Conservation (phyloP, 2,888 invertebrate genomes). For the Volucella inflata region DNA sequence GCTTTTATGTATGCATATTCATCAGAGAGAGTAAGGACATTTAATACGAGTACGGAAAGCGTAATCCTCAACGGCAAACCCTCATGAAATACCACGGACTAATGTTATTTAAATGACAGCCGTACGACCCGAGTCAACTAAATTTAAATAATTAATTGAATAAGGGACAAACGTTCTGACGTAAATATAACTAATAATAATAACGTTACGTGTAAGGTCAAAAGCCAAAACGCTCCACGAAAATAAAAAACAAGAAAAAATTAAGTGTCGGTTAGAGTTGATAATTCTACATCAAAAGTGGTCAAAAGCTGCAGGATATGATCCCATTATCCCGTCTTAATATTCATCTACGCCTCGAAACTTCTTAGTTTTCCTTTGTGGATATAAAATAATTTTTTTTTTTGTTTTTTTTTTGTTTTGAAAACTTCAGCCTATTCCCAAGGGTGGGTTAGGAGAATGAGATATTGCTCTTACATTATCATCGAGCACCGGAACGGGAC, state of each 20-base stretch:
- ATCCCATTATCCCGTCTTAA: neutral
- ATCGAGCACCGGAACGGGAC: neutral
- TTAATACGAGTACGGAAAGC: neutral
- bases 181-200: too few relatives aligned
- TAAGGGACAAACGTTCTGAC: conserved; percentile 1
- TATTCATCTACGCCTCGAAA: neutral
- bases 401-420: neutral
- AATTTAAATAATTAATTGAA: conserved; percentile 8
- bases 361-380: neutral
- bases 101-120: conserved; percentile 9
- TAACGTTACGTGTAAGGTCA: too few relatives aligned
- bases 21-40: neutral
- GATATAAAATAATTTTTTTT: conserved; percentile 13
- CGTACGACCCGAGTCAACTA: conserved; percentile 1
- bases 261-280: neutral
- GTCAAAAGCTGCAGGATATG: neutral
- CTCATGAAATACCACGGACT: neutral
- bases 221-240: too few relatives aligned
- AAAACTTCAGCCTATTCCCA: conserved; percentile 14
- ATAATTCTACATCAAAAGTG: neutral
- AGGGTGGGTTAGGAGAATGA: conserved; percentile 9
- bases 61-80: neutral
- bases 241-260: too few relatives aligned
- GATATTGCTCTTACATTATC: conserved; percentile 6
- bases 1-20: neutral